Evolutionary conservation across 2,888 invertebrate species (phyloP), one percentile per base, ranked within the genome.

Genomic region (Trichopoda pennipes): DNA sequence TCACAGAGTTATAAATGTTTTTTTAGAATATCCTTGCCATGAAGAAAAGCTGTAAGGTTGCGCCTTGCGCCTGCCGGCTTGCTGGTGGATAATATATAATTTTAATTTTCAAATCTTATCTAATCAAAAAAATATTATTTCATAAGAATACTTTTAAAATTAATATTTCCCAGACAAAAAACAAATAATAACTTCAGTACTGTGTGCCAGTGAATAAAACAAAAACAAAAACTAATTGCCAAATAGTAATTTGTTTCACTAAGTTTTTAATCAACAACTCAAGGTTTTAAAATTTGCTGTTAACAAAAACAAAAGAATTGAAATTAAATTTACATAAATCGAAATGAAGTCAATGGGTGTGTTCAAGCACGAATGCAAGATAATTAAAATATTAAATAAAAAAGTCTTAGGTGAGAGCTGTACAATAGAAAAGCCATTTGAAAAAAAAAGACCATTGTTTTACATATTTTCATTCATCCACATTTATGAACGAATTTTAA

Each of bases 321-420:
- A 23, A n/a, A 38, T 47, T 9, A 28, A 38, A 76, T 69, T 61
- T 69, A 55, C 53, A 63, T 63, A 32, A 19, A 68, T 12, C 8
- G 28, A 51, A 53, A 60, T 21, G 28, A 70, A 63, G 49, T 58
- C 47, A 49, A 64, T 32, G 49, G 78, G 81, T 70, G 81, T 82
- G 74, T 69, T 66, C 38, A 60, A 78, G 28, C 81, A 78, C 81
- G 81, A 75, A 60, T 56, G 16, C n/a, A 14, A 75, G 70, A 70
- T 82, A 78, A 74, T 69, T 70, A 78, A 81, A 78, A 53, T 69
- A 73, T 75, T 82, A 75, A 81, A 80, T 64, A 58, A 55, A 51
- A 38, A 47, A 19, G 55, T n/a, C 23, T 60, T 55, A 23, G 23
- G 35, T 16, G 32, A 55, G n/a, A 32, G 8, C 35, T 38, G 42